These are phyloP conservation scores for Nipponia nippon DNA, from an alignment of 2,113 vertebrate species.

Conservation along the genomic window DNA sequence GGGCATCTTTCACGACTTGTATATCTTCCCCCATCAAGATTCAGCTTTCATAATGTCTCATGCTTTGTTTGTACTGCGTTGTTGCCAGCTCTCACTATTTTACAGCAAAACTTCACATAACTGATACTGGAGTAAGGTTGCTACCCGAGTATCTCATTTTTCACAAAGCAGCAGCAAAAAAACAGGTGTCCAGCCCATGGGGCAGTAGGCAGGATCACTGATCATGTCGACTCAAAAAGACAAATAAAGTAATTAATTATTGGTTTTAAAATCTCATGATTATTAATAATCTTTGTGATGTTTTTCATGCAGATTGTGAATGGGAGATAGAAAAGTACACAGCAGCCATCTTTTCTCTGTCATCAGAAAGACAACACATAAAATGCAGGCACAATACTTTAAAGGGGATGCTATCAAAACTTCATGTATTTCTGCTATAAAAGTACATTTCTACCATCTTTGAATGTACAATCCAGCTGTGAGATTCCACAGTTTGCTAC, in stretches of 20 bases:
- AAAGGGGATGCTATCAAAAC: neutral
- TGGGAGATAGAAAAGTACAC: neutral
- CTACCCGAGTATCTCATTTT: neutral
- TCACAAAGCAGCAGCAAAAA: neutral
- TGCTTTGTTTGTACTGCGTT: neutral
- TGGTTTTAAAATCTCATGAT: neutral
- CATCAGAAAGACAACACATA: neutral
- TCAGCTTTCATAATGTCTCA: neutral
- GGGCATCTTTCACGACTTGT: neutral
- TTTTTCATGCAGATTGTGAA: neutral
- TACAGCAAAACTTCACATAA: neutral
- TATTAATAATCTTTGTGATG: neutral
- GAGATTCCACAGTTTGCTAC: neutral
- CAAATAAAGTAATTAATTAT: neutral
- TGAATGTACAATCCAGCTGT: neutral
- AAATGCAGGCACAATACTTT: neutral
- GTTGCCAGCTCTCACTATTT: neutral
- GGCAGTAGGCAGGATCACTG: neutral
- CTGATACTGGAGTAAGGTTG: neutral
- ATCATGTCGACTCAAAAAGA: neutral
- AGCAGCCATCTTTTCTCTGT: neutral
- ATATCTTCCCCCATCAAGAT: neutral
- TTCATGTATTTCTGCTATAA: neutral
- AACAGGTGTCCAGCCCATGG: neutral
- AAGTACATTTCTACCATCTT: neutral